Conservation (phyloP, 2,797 vertebrate genomes). For the Megaceryle alcyon region DNA sequence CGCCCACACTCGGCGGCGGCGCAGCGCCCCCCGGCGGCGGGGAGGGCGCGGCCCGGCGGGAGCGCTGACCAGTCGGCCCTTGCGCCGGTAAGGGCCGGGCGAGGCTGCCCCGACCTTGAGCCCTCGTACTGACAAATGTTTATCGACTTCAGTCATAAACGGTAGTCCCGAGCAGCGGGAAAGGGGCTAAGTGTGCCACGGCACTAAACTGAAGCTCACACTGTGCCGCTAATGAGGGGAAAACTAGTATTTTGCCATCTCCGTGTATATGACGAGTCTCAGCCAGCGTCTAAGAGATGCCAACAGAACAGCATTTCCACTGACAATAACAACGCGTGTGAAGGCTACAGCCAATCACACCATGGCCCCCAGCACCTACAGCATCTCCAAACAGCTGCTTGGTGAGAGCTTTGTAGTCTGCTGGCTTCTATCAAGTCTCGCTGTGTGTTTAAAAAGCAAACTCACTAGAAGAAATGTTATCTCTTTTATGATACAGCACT, state of each 20-base stretch:
- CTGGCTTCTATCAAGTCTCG: not conserved
- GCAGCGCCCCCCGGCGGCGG: no score
- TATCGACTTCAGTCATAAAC: not conserved
- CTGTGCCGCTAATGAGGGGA: accelerated
- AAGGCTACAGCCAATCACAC: accelerated
- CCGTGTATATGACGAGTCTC: not conserved
- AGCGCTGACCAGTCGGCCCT: no score
- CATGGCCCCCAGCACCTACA: accelerated
- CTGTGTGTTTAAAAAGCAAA: not conserved
- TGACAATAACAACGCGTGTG: accelerated
- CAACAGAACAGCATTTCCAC: accelerated
- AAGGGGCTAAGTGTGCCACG: accelerated
- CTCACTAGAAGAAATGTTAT: no score
- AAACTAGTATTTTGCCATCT: accelerated
- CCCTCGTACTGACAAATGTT: not conserved
- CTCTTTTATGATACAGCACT: not conserved
- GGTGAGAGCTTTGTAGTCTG: accelerated
- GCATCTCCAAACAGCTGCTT: not conserved
- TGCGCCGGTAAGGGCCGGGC: no score
- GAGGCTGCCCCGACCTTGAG: no score
- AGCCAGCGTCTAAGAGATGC: accelerated
- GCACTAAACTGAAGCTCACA: not conserved
- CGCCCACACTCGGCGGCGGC: no score
- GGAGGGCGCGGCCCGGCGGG: no score
- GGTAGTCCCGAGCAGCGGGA: not conserved